Base-by-base conservation (phyloP, 2,113 vertebrate genomes). In the Ploceus nigricollis region DNA sequence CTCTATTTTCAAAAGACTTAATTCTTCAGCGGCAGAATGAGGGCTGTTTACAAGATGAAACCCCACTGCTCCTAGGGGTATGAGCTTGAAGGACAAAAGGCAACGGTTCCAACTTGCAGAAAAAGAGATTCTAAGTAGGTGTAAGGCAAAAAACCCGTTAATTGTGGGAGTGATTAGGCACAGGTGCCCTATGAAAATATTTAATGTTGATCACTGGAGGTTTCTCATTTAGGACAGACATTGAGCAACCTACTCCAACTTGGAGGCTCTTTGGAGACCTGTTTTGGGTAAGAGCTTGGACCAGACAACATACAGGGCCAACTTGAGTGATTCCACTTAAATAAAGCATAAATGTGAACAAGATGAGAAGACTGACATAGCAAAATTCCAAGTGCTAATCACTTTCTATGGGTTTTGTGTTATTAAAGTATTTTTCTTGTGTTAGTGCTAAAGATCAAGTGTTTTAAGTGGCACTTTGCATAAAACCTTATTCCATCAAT, bases 111-210 rank as follows among this genome's bases (percentile, higher is more conserved):
- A 56, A 27, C 9, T 42, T 60, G 18, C 19, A 72, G 18, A 30
- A 73, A 24, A 51, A 77, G 27, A 56, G 7, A 24, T 73, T 86
- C 24, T 83, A 44, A 42, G 14, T 31, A 31, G 13, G 35, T 60
- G 7, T 39, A 69, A 44, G 30, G 22, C 3, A 70, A 60, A 88
- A 71, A 23, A 0, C 0, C 0, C 61, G n/a, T 64, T 53, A n/a
- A 50, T 22, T 24, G 1, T 79, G n/a, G 11, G 8, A 88, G 18
- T 2, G 3, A 57, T 63, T 60, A 35, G 13, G 7, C 19, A 31
- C 51, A 75, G 22, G 31, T 85, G 30, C 14, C 27, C 13, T 22
- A 28, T 25, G 42, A 45, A 80, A 10, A 48, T 37, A 5, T 47
- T 17, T 33, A 51, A 8, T 40, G 9, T 68, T 80, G 35, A 44